A percentile compares a stretch with the other conserved stretches of the same genome.
These are phyloP conservation scores for Cyanoderma ruficeps DNA, from an alignment of 2,113 vertebrate species.

Conservation along the genomic window DNA sequence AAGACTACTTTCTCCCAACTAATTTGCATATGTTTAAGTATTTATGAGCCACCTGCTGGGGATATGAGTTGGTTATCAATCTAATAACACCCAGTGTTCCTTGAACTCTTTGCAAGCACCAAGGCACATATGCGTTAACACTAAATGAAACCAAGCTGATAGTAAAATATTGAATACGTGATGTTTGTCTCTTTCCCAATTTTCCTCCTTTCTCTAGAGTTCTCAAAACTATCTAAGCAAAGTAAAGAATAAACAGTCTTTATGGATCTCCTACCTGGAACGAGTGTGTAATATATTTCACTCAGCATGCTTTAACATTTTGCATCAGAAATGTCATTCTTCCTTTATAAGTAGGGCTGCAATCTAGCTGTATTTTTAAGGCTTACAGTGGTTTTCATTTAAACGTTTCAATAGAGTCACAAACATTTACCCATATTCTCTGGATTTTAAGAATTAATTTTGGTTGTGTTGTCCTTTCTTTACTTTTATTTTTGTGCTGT, in stretches of 20 bases:
- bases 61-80: conserved; percentile 85
- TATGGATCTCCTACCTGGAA: background rate
- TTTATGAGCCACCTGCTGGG: conserved; percentile 85
- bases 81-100: conserved; percentile 75
- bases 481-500: conserved; percentile 26
- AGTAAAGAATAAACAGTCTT: conserved; percentile 43
- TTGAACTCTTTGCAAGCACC: conserved; percentile 74
- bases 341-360: background rate
- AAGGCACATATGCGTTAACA: conserved; percentile 71
- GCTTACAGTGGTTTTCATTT: conserved; percentile 12
- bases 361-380: conserved; percentile 6
- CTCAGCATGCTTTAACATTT: conserved; percentile 28
- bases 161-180: conserved; percentile 55
- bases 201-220: background rate
- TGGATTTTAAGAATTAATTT: conserved; percentile 15
- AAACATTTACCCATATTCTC: background rate
- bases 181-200: background rate
- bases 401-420: background rate
- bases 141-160: conserved; percentile 72
- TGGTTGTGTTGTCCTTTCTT: background rate
- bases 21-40: conserved; percentile 80
- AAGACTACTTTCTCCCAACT: conserved; percentile 69
- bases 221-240: conserved; percentile 18
- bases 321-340: conserved; percentile 27
- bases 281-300: background rate